These are phyloP conservation scores for Campylorhamphus procurvoides DNA, from an alignment of 2,113 vertebrate species.

Conservation along the genomic window DNA sequence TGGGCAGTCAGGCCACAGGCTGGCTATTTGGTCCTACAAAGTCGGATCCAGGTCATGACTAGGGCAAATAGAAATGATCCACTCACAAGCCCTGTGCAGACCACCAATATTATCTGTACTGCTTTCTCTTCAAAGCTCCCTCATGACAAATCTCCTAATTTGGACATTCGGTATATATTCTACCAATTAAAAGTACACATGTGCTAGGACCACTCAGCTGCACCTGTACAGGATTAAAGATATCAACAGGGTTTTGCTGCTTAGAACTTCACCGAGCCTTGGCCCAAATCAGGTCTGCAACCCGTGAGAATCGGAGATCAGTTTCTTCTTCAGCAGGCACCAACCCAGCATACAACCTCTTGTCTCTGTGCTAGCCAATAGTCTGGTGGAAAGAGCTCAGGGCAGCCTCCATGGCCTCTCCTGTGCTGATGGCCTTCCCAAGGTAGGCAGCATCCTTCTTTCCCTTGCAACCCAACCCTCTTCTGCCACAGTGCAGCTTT, in stretches of 20 bases:
- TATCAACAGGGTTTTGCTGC: background rate
- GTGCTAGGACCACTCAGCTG: background rate
- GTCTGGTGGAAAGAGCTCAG: background rate
- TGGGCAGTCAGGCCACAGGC: too few species aligned
- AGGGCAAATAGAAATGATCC: accelerated
- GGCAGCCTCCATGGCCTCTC: accelerated
- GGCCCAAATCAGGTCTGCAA: background rate
- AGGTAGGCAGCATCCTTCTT: background rate
- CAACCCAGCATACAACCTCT: background rate
- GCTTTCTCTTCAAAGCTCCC: background rate
- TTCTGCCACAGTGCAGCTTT: background rate
- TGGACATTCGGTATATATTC: background rate
- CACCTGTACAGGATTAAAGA: background rate
- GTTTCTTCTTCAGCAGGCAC: background rate
- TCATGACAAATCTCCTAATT: background rate
- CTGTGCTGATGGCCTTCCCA: background rate
- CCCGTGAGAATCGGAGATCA: background rate
- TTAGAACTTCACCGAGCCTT: background rate
- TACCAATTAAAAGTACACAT: background rate
- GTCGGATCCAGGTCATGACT: background rate
- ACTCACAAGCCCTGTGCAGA: background rate
- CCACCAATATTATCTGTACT: background rate
- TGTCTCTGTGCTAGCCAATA: background rate
- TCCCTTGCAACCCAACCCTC: background rate
- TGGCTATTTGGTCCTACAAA: background rate